Base-by-base conservation (phyloP, 2,113 vertebrate genomes). In the Motacilla tschutschensis region DNA sequence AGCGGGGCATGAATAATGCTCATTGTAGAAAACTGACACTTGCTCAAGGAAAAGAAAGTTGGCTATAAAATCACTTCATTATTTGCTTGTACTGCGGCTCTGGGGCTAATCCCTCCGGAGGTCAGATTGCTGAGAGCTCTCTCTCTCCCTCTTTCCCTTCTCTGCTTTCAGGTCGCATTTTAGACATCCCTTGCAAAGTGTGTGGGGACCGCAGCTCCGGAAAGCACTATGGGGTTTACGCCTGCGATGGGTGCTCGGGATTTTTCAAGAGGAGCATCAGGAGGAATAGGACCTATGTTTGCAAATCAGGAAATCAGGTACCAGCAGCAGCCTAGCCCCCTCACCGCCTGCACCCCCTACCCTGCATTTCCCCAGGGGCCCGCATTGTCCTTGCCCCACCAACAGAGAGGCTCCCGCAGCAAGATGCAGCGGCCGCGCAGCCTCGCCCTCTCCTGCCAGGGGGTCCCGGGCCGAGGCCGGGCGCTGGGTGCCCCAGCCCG, bases 231-330 rank as follows among this genome's bases (percentile, higher is more conserved):
- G 99, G 99, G 26, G 99, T 99, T 76, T 99, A 99, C 76, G 99
- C 99, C 71, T 99, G 99, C 69, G 99, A 99, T 72, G 99, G 99
- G 65, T 99, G 99, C 93, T 99, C 99, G 2, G 99, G 99, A 35
- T 99, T 99, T 96, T 99, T 99, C 97, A 99, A 99, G 94, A 96
- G 99, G 94, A 99, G 99, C 95, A 99, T 99, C 96, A 97, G 99
- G 66, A 98, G 99, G 89, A 99, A 99, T 85, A 96, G 99, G 93
- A 99, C 99, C 4, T 99, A 99, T 54, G 98, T 99, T 88, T 99
- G 99, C 97, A 99, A 99, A 97, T 99, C 99, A 51, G 99, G 99
- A 93, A 99, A 98, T 77, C 99, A 99, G 98, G 99, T 99, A 97
- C 67, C 66, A 40, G 18, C 50, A 19, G 29, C 71, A 33, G 47